Base-by-base conservation (phyloP, 92 coral and sea anemone genomes). In the Muricea muricata region DNA sequence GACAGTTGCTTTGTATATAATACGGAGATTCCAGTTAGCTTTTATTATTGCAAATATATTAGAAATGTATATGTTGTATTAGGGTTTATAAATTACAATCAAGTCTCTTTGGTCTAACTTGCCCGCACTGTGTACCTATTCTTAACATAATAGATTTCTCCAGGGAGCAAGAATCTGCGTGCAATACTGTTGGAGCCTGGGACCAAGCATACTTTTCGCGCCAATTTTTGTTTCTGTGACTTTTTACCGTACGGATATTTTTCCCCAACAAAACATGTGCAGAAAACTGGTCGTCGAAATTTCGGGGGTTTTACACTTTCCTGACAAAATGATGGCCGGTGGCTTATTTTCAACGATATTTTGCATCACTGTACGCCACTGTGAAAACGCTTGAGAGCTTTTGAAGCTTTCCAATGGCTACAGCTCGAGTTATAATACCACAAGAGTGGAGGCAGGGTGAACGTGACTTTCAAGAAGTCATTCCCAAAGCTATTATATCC, bases 401-500 rank as follows among this genome's bases (percentile, higher is more conserved):
- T 33, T 69, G 30, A 40, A 6, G 35, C 52, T 3, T 72, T 0
- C 1, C 26, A 28, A 74, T 74, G 80, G 63, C 80, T 26, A 15
- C 80, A 46, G 26, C 55, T 18, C 52, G 21, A 74, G 18, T 30
- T 50, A 61, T 17, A n/a, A 74, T 74, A 24, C 80, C 80, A 21
- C 56, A 47, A 74, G 80, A 74, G 18, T 74, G 80, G 80, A 46
- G 56, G 39, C 40, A 74, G 0, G 41, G 13, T 2, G 25, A 32
- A 18, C 20, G 35, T 12, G 65, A 74, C 58, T 33, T 74, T 47
- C 20, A 74, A 23, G 80, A 46, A 74, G 41, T 74, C 20, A 47
- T 74, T 74, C 63, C 80, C 25, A 46, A 74, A 14, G 80, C 80
- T 74, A 29, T 74, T 6, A 74, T 74, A 74, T 74, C 80, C 80